Conservation (phyloP, 2,113 vertebrate species). For the Atractosteus spatula region DNA sequence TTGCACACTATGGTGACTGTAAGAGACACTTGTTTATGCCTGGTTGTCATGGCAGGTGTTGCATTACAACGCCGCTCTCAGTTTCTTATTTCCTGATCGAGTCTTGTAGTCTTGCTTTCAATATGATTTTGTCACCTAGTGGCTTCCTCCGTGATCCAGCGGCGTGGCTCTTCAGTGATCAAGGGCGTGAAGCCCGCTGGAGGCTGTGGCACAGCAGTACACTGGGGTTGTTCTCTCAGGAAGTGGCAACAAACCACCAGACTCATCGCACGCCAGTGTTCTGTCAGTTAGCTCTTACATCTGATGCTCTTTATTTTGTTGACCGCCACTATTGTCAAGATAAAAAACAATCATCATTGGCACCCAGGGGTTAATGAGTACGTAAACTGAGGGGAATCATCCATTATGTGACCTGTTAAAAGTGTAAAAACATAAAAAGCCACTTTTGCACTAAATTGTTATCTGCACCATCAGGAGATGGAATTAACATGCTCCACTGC, state of each 20-base stretch:
- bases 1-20: too few relatives aligned
- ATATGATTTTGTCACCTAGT: not conserved
- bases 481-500: too few relatives aligned
- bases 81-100: too few relatives aligned
- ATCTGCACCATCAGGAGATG: too few relatives aligned
- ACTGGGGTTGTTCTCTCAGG: not conserved
- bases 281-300: not conserved
- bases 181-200: not conserved
- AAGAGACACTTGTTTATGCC: not conserved
- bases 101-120: too few relatives aligned
- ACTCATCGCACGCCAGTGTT: not conserved
- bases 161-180: not conserved
- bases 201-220: not conserved
- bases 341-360: too few relatives aligned
- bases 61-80: not conserved
- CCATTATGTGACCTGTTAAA: too few relatives aligned
- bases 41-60: not conserved
- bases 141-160: not conserved
- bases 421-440: too few relatives aligned
- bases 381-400: too few relatives aligned
- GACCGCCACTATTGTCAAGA: too few relatives aligned
- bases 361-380: too few relatives aligned
- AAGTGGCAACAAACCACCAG: not conserved
- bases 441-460: too few relatives aligned
- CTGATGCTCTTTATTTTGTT: not conserved